Conservation (phyloP, 2,113 vertebrate genomes). For the Sylvilagus bachmani region DNA sequence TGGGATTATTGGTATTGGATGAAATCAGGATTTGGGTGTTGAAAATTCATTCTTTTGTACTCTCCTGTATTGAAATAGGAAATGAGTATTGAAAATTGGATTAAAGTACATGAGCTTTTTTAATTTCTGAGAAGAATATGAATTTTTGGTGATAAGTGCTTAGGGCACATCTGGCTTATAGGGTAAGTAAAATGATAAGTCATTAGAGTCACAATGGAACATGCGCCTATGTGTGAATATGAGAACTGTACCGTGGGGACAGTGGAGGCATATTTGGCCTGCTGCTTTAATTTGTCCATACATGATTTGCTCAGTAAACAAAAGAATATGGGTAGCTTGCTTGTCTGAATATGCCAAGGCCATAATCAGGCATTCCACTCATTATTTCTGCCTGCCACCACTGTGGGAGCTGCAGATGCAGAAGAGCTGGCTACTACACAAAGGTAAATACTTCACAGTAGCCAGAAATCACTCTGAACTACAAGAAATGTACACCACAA, state of each 20-base stretch:
- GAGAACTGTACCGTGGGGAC: not conserved
- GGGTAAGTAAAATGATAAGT: conserved; percentile 53
- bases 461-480: conserved; percentile 14
- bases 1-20: not conserved
- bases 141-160: conserved; percentile 51
- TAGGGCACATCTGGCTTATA: conserved; percentile 55
- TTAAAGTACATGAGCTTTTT: not conserved
- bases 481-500: not conserved
- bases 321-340: conserved; percentile 37
- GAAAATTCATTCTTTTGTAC: conserved; percentile 1
- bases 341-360: conserved; percentile 33
- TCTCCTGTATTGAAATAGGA: not conserved
- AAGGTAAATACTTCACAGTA: not conserved
- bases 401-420: conserved; percentile 9
- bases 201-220: conserved; percentile 42
- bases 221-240: not conserved
- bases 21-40: conserved; percentile 17
- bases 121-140: conserved; percentile 54
- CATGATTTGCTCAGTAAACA: conserved; percentile 69
- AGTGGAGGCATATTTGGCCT: conserved; percentile 12
- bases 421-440: not conserved
- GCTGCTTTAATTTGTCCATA: conserved; percentile 61
- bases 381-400: not conserved
- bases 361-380: not conserved
- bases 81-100: conserved; percentile 37